A percentile compares a stretch with the other conserved stretches of the same genome.
Conservation (phyloP, 1,140 invertebrate species). For the Eulimnadia texana region DNA sequence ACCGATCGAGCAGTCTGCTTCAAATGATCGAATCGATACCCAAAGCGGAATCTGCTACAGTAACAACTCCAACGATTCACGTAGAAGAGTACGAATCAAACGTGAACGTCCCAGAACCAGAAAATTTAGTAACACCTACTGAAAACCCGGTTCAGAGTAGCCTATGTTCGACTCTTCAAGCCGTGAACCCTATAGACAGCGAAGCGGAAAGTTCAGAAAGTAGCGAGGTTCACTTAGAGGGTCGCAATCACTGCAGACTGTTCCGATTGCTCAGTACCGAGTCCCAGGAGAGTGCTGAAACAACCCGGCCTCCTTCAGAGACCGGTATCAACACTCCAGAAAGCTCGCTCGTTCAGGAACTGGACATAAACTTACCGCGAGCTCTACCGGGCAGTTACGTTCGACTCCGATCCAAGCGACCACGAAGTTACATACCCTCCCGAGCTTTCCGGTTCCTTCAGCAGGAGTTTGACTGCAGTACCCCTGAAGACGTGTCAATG, state of each 20-base stretch:
- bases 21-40: too few relatives aligned
- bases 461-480: slow-evolving; percentile 9
- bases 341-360: neutral
- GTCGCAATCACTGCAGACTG: slow-evolving; percentile 1
- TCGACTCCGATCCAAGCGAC: slow-evolving; percentile 2
- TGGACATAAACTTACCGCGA: neutral
- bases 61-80: neutral
- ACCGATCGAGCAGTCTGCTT: too few relatives aligned
- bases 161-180: too few relatives aligned
- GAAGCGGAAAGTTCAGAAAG: slow-evolving; percentile 2
- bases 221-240: neutral
- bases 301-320: neutral
- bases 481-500: neutral
- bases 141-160: neutral
- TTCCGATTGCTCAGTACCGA: slow-evolving; percentile 1
- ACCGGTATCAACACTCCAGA: neutral
- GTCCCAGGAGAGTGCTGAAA: neutral
- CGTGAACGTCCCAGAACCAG: neutral
- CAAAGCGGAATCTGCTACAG: neutral
- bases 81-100: neutral
- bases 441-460: slow-evolving; percentile 12
- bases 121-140: neutral
- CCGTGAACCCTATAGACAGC: neutral
- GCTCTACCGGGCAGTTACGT: neutral
- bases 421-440: slow-evolving; percentile 8